phyloP scores from a whole-genome alignment of 2,888 invertebrate species.

The Caenorhabditis becei region DNA sequence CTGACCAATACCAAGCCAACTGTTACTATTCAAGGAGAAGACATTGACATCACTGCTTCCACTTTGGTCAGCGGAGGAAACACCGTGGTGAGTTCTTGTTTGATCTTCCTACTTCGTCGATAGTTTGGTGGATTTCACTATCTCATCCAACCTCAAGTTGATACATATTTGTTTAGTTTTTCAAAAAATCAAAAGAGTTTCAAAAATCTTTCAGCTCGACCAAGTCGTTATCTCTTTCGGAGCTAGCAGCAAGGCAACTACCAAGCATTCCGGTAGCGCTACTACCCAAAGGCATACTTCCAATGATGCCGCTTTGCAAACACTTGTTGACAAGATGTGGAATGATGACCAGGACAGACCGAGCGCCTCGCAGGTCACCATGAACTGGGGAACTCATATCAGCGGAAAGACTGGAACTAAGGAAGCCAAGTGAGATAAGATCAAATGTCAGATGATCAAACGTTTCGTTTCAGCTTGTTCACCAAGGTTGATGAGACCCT shows the following conservation, averaged over 20 bases:
- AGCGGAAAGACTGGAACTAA: conserved; percentile 64
- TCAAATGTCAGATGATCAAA: neutral
- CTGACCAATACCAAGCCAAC: conserved; percentile 63
- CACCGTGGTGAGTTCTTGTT: conserved; percentile 49
- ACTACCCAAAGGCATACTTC: conserved; percentile 61
- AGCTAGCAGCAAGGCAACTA: conserved; percentile 38
- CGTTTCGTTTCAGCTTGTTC: conserved; percentile 70
- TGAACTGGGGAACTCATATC: conserved; percentile 77
- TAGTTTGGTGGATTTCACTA: conserved; percentile 12
- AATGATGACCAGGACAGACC: conserved; percentile 75
- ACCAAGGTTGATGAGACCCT: conserved; percentile 74
- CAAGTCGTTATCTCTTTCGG: conserved; percentile 53
- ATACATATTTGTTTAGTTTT: neutral
- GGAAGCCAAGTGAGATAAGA: conserved; percentile 51
- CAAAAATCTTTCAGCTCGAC: conserved; percentile 43
- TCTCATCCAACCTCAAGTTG: neutral
- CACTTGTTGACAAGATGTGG: conserved; percentile 75
- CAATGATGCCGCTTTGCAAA: conserved; percentile 64
- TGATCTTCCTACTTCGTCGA: neutral
- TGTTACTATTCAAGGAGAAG: conserved; percentile 52
- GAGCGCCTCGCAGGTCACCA: conserved; percentile 62
- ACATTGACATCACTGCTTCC: conserved; percentile 55
- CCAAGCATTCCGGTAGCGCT: conserved; percentile 48
- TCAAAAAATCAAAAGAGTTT: neutral
- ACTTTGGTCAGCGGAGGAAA: conserved; percentile 48